Evolutionary conservation across 2,113 vertebrate genomes (phyloP).

Genomic region (Coptodon rendalli): DNA sequence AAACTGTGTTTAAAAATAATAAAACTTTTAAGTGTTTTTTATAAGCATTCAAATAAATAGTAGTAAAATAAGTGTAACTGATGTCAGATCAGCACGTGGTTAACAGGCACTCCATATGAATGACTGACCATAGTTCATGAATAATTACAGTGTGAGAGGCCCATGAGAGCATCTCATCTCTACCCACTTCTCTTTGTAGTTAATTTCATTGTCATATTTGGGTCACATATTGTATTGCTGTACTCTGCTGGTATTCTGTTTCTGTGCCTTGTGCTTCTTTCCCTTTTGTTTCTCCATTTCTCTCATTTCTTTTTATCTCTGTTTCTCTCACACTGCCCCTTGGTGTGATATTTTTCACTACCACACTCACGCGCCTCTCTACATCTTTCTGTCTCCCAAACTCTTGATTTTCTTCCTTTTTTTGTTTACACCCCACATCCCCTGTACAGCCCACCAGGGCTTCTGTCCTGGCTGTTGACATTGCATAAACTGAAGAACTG

Average conservation of each 20-base stretch:
- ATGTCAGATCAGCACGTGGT: background rate
- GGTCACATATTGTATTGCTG: conserved; percentile 36
- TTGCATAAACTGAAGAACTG: conserved; percentile 10
- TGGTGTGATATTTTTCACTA: background rate
- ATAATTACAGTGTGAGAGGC: conserved; percentile 8
- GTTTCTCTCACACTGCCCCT: background rate
- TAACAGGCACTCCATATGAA: background rate
- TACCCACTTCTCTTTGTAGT: background rate
- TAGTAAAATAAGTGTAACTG: background rate
- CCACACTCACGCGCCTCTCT: background rate
- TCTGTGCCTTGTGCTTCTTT: conserved; percentile 3
- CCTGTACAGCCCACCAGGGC: background rate
- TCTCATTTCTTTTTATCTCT: conserved; percentile 18
- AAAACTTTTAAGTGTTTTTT: background rate
- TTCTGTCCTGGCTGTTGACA: conserved; percentile 10
- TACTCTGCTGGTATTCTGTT: background rate
- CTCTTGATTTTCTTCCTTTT: background rate
- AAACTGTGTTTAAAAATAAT: background rate
- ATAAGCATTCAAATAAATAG: background rate
- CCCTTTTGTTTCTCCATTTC: background rate
- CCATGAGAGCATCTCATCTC: background rate
- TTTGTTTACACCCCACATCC: background rate
- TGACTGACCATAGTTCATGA: conserved; percentile 3
- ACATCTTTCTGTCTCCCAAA: background rate
- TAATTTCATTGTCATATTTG: conserved; percentile 46